phyloP scores from a whole-genome alignment of 1,140 invertebrate species.

The Bombyx mandarina region DNA sequence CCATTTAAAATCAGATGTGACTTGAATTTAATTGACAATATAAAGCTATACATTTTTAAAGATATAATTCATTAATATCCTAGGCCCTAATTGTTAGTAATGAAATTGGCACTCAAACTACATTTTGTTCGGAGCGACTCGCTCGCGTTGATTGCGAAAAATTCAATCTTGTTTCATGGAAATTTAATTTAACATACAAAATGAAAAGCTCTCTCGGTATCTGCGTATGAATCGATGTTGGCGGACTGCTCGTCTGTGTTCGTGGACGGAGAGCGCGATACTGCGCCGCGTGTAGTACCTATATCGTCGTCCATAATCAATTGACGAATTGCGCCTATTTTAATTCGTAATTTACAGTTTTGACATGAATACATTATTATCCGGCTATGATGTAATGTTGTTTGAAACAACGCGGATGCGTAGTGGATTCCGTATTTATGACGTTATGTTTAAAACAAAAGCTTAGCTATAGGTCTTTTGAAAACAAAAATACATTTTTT shows the following conservation, averaged over 20 bases:
- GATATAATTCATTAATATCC: too few relatives aligned
- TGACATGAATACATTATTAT: conserved; percentile 34
- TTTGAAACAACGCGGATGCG: too few relatives aligned
- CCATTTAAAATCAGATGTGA: too few relatives aligned
- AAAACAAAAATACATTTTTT: too few relatives aligned
- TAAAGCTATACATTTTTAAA: too few relatives aligned
- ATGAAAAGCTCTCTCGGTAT: conserved; percentile 59
- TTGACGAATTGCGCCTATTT: conserved; percentile 67
- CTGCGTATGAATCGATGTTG: conserved; percentile 64
- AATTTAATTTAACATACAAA: conserved; percentile 71
- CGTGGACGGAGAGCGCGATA: conserved; percentile 60
- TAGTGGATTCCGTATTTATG: too few relatives aligned
- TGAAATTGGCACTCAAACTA: conserved; percentile 5
- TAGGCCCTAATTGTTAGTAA: too few relatives aligned
- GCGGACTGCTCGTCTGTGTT: conserved; percentile 62
- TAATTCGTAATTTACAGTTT: conserved; percentile 65
- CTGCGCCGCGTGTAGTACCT: conserved; percentile 61
- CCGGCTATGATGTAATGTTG: too few relatives aligned
- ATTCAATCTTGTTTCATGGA: conserved; percentile 70
- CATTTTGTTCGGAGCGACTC: conserved; percentile 38
- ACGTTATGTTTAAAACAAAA: too few relatives aligned
- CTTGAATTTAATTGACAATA: too few relatives aligned
- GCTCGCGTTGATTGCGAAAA: conserved; percentile 66
- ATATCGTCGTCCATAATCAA: conserved; percentile 60
- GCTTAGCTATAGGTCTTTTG: too few relatives aligned